phyloP scores from a whole-genome alignment of 2,113 vertebrate species.

The Pao palembangensis region DNA sequence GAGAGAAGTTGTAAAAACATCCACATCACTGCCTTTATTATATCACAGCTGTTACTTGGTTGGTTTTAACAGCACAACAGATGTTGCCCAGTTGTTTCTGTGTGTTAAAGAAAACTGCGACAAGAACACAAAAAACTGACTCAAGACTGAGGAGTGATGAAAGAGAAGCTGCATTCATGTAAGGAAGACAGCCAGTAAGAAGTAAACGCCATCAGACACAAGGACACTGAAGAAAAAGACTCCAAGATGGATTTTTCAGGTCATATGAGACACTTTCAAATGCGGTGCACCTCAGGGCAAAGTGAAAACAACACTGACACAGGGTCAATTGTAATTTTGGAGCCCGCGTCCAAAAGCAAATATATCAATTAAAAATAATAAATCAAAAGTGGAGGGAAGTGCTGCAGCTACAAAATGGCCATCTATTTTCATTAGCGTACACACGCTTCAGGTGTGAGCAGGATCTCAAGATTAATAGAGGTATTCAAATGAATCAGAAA shows the following conservation, averaged over 20 bases:
- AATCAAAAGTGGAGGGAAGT: conserved; percentile 68
- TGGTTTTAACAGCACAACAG: conserved; percentile 47
- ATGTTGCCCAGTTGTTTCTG: conserved; percentile 43
- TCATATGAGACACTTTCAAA: conserved; percentile 65
- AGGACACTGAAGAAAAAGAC: conserved; percentile 43
- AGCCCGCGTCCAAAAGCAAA: conserved; percentile 71
- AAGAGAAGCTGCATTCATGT: not conserved
- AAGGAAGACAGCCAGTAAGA: conserved; percentile 36
- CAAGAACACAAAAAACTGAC: conserved; percentile 53
- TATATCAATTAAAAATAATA: conserved; percentile 82
- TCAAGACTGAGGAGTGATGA: conserved; percentile 17
- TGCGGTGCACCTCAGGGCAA: conserved; percentile 41
- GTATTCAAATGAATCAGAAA: conserved; percentile 84
- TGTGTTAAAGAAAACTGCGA: conserved; percentile 39
- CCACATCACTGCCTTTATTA: conserved; percentile 39
- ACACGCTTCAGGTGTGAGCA: conserved; percentile 69
- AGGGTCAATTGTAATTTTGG: conserved; percentile 76
- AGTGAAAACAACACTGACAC: conserved; percentile 66
- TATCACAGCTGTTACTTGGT: conserved; percentile 64
- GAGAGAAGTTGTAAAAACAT: conserved; percentile 30
- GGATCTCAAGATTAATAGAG: conserved; percentile 80
- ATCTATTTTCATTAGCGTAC: conserved; percentile 81
- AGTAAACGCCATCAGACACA: conserved; percentile 41
- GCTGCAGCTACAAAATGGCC: conserved; percentile 58
- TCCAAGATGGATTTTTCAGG: conserved; percentile 57